These are phyloP conservation scores for Hoplias malabaricus DNA, from an alignment of 2,113 vertebrate genomes.

Conservation along the genomic window DNA sequence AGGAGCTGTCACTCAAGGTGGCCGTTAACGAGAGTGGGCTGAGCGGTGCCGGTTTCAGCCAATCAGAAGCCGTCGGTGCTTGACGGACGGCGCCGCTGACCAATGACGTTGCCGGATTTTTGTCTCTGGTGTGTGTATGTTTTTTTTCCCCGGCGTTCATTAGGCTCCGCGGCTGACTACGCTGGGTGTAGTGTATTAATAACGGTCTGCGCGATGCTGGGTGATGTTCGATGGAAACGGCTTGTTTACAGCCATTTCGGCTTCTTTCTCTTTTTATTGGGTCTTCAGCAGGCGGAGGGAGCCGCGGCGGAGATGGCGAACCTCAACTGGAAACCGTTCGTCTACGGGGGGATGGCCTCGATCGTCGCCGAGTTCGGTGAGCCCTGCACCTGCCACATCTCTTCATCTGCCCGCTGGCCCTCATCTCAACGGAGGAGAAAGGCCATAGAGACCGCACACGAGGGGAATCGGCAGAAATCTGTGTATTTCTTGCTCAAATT, in stretches of 20 bases:
- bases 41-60: conserved; percentile 16
- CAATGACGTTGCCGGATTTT: conserved; percentile 55
- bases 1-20: conserved; percentile 42
- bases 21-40: conserved; percentile 14
- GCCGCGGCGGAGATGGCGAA: conserved; percentile 82
- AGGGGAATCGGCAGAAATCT: neutral
- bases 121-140: conserved; percentile 36
- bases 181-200: conserved; percentile 9
- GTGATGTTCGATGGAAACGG: conserved; percentile 61
- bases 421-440: neutral
- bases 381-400: conserved; percentile 31
- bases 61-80: conserved; percentile 29
- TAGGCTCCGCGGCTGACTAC: conserved; percentile 66
- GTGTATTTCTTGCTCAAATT: neutral
- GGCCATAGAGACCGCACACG: neutral
- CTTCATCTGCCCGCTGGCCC: neutral
- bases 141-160: conserved; percentile 70
- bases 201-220: conserved; percentile 61
- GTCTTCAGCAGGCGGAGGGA: conserved; percentile 79
- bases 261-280: conserved; percentile 69
- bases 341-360: conserved; percentile 94
- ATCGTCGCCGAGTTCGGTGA: conserved; percentile 95
- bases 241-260: conserved; percentile 67
- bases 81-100: conserved; percentile 54
- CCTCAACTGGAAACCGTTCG: conserved; percentile 95